Percentiles rank a stretch among this genome's conserved stretches.
These are phyloP conservation scores for Meandrusa payeni DNA, from an alignment of 2,888 invertebrate species.

Conservation along the genomic window DNA sequence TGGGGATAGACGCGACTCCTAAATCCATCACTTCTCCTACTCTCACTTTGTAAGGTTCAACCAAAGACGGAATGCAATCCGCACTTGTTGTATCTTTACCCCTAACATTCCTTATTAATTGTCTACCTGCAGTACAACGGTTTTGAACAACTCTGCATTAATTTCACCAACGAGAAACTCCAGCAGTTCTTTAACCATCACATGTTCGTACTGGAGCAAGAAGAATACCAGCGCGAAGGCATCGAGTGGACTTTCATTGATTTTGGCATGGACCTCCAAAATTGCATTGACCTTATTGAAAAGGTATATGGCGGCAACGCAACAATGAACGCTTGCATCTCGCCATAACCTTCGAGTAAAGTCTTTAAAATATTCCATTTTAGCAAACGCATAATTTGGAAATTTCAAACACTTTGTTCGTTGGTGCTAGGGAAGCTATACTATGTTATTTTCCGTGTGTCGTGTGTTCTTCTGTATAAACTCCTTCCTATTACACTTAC, in stretches of 20 bases:
- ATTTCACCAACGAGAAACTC: constrained; percentile 98
- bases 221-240: constrained; percentile 96
- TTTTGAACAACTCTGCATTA: constrained; percentile 99
- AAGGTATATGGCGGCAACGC: constrained; percentile 87
- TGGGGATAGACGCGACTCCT: constrained; percentile 27
- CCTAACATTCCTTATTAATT: constrained; percentile 62
- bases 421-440: constrained; percentile 58
- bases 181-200: constrained; percentile 99
- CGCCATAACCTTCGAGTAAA: constrained; percentile 64
- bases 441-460: constrained; percentile 51
- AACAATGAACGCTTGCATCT: constrained; percentile 74
- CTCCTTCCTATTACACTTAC: constrained; percentile 39
- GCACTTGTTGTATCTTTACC: constrained; percentile 51
- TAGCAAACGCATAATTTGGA: constrained; percentile 21
- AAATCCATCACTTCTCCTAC: constrained; percentile 28
- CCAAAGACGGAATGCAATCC: constrained; percentile 70
- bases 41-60: constrained; percentile 42
- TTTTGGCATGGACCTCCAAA: constrained; percentile 97
- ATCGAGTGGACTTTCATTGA: constrained; percentile 98
- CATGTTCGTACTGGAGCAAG: constrained; percentile 99
- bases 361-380: constrained; percentile 32
- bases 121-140: constrained; percentile 90
- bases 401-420: constrained; percentile 47
- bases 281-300: constrained; percentile 97
- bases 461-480: constrained; percentile 41